Percentiles rank a stretch among this genome's conserved stretches.
These are phyloP conservation scores for Ursus arctos DNA, from an alignment of 2,113 vertebrate genomes.

Conservation along the genomic window DNA sequence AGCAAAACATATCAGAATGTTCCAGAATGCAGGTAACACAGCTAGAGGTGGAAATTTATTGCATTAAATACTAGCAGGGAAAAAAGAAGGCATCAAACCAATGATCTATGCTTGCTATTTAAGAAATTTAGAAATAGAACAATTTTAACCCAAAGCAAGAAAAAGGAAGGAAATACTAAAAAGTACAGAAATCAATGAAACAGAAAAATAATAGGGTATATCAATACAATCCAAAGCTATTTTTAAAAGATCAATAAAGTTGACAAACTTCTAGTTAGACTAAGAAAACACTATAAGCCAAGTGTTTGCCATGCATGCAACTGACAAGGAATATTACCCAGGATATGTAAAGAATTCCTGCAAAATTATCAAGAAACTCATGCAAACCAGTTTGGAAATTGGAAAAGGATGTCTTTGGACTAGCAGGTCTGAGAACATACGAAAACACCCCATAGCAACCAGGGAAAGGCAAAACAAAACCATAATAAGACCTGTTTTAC, in stretches of 20 bases:
- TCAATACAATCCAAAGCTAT: background rate
- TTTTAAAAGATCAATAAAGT: background rate
- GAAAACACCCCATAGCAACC: background rate
- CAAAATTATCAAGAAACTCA: background rate
- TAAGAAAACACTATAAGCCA: background rate
- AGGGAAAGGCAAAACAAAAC: background rate
- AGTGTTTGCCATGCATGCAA: background rate
- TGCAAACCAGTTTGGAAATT: background rate
- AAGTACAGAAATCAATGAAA: background rate
- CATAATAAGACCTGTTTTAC: too few relatives aligned
- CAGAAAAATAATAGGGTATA: background rate
- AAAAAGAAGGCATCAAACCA: background rate
- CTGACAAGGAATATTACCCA: background rate
- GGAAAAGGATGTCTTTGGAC: background rate
- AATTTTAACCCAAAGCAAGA: background rate
- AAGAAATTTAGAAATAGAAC: background rate
- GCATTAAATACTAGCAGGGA: background rate
- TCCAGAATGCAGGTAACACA: background rate
- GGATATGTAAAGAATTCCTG: background rate
- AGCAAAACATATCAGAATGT: background rate
- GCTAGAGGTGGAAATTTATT: background rate
- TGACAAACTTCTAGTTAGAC: background rate
- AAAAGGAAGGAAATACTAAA: background rate
- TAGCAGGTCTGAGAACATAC: too few relatives aligned
- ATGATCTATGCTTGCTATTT: background rate